Conservation (phyloP, 2,888 invertebrate species). For the Drosophila silvestris region DNA sequence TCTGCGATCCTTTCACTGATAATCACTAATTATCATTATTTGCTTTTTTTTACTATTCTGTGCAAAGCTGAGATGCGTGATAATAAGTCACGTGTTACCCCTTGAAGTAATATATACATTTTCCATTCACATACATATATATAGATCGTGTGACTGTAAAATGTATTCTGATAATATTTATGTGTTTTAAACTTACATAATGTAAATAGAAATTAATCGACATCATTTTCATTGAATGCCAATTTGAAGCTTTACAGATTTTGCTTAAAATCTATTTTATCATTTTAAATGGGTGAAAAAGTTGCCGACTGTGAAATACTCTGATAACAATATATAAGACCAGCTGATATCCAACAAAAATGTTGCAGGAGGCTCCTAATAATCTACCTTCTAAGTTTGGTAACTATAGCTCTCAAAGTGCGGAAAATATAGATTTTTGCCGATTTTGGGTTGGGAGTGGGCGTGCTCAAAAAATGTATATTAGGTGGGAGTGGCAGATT, state of each 20-base stretch:
- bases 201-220: not conserved
- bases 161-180: conserved; percentile 21
- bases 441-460: not conserved
- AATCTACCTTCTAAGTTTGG: not conserved
- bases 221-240: not conserved
- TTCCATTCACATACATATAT: conserved; percentile 1
- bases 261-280: not conserved
- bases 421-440: not conserved
- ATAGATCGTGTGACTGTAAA: not conserved
- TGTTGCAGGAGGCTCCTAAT: not conserved
- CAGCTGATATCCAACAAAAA: not conserved
- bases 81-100: conserved; percentile 49
- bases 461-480: too few relatives aligned
- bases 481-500: too few relatives aligned
- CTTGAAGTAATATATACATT: conserved; percentile 12
- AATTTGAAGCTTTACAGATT: not conserved
- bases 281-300: too few relatives aligned
- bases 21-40: conserved; percentile 19
- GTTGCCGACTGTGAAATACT: not conserved
- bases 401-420: not conserved
- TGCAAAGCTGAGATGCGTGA: conserved; percentile 20
- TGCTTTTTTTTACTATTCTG: not conserved
- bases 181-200: not conserved
- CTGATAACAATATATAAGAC: not conserved
- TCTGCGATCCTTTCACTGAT: conserved; percentile 44